Evolutionary conservation across 1,140 invertebrate species (phyloP), one percentile per base, ranked within the genome.

Genomic region (Drosophila setifemur): DNA sequence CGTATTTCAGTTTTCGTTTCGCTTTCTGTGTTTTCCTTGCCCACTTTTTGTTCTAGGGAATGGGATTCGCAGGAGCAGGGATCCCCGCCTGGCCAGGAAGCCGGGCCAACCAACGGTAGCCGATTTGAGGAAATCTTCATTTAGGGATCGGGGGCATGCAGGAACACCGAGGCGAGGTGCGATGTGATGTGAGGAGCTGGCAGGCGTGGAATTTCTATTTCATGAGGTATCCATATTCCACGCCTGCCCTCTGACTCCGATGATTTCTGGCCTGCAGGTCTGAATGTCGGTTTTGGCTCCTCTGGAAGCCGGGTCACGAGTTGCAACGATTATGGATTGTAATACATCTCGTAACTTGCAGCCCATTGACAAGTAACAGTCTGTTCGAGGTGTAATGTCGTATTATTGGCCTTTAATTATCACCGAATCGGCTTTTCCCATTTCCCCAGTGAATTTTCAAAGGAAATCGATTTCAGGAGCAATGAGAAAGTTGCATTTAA

Each of bases 1-100:
- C 88, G 89, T 90, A 90, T 90, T 90, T 90, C 86, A 90, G 88
- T 90, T 90, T 87, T 88, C 81, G 77, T 78, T 89, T 66, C 70
- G 86, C 61, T 78, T 83, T 70, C 49, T 28, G 61, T 67, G 37
- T 50, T 40, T 70, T 57, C 44, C 26, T 68, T 29, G 23, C 23
- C 23, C 26, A 50, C 54, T 72, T 76, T 86, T 81, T 73, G 72
- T 73, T 76, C 72, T 81, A 81, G 58, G 23, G 11, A 43, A 11
- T 18, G 58, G 50, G 14, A 31, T 42, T 7, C 58, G n/a, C 11
- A 18, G 50, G 58, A 23, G 29, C 9, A 9, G 14, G 33, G 37
- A 61, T n/a, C n/a, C n/a, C n/a, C n/a, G n/a, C n/a, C n/a, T n/a
- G n/a, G 8, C 42, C 43, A 18, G 48, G 5, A 57, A 25, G 43